Conservation (phyloP, 2,888 invertebrate species). For the Lampropteryx suffumata region DNA sequence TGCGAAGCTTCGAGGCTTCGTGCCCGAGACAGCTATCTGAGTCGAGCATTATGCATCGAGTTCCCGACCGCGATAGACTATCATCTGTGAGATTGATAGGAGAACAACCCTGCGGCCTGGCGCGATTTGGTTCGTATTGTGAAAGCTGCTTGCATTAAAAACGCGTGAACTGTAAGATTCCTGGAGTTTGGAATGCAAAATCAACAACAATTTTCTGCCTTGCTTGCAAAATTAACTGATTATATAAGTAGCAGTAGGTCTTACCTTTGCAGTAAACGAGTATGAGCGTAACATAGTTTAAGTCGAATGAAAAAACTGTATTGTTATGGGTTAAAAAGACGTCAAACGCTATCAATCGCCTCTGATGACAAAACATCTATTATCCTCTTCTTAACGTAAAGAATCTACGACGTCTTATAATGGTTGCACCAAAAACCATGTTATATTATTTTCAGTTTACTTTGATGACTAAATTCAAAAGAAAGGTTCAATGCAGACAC, state of each 20-base stretch:
- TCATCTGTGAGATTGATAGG: slow-evolving; percentile 82
- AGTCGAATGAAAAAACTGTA: too few relatives aligned
- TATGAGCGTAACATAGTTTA: too few relatives aligned
- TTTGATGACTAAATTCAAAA: too few relatives aligned
- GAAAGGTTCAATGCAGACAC: slow-evolving; percentile 22
- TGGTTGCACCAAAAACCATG: too few relatives aligned
- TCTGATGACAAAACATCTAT: too few relatives aligned
- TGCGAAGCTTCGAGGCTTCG: slow-evolving; percentile 82
- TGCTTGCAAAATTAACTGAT: not conserved
- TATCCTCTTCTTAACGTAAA: too few relatives aligned
- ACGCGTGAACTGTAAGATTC: slow-evolving; percentile 42
- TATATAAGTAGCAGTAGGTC: too few relatives aligned
- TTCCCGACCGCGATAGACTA: slow-evolving; percentile 72
- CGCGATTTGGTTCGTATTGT: slow-evolving; percentile 63
- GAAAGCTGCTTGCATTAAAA: slow-evolving; percentile 59
- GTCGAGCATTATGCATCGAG: slow-evolving; percentile 79
- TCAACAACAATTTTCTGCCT: slow-evolving; percentile 13
- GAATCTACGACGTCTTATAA: too few relatives aligned
- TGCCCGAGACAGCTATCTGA: slow-evolving; percentile 81
- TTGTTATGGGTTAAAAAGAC: too few relatives aligned
- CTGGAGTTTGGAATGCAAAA: slow-evolving; percentile 10
- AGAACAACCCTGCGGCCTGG: slow-evolving; percentile 75
- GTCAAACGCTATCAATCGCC: too few relatives aligned
- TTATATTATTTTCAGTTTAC: too few relatives aligned
- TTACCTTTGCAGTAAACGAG: too few relatives aligned